A percentile compares a stretch with the other conserved stretches of the same genome.
Conservation (phyloP, 92 coral and sea anemone genomes). For the Epizoanthus illoricatus region DNA sequence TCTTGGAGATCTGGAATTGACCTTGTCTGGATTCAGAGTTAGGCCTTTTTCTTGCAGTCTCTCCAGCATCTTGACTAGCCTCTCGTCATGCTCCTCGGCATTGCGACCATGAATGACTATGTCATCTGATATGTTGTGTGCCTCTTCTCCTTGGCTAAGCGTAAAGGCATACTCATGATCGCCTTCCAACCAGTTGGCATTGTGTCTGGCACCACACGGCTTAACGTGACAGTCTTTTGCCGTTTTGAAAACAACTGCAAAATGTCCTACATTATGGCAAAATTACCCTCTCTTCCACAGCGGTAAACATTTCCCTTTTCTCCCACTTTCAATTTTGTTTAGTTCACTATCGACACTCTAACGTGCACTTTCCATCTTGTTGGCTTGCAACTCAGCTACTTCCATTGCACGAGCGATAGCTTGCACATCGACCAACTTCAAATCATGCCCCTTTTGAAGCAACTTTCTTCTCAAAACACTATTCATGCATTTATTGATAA, state of each 20-base stretch:
- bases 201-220: not conserved
- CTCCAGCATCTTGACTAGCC: constrained; percentile 17
- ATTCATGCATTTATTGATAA: too few relatives aligned
- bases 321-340: not conserved
- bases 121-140: constrained; percentile 31
- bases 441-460: too few relatives aligned
- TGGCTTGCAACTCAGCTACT: too few relatives aligned
- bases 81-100: constrained; percentile 32
- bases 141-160: not conserved
- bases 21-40: constrained; percentile 34
- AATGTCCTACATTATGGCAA: constrained; percentile 23
- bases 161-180: constrained; percentile 42
- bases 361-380: too few relatives aligned
- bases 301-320: not conserved
- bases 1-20: constrained; percentile 26
- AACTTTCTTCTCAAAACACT: too few relatives aligned
- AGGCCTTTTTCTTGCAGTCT: constrained; percentile 13
- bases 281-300: constrained; percentile 10
- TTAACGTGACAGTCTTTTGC: not conserved
- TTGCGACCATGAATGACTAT: constrained; percentile 28
- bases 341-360: too few relatives aligned
- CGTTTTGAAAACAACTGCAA: constrained; percentile 37
- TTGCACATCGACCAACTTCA: too few relatives aligned
- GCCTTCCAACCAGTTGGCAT: constrained; percentile 6
- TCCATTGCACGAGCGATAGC: too few relatives aligned